Percentiles rank a stretch among this genome's conserved stretches.
phyloP scores from a whole-genome alignment of 2,797 vertebrate genomes.

The Eulemur rubriventer region DNA sequence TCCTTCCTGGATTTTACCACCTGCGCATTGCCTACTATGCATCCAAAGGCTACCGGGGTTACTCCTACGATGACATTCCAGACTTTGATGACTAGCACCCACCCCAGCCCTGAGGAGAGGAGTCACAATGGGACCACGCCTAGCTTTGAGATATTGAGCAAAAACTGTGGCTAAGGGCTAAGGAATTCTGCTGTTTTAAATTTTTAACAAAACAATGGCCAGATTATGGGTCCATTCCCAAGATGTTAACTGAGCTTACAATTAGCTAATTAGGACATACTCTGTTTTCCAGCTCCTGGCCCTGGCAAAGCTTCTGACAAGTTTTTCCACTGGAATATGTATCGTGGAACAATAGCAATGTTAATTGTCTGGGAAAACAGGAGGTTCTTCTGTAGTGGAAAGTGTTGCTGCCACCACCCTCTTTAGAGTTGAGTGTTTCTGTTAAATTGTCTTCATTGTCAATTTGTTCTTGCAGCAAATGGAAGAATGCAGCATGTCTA shows the following conservation, averaged over 20 bases:
- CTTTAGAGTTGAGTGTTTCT: background rate
- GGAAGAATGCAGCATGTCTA: conserved; percentile 34
- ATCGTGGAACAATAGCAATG: background rate
- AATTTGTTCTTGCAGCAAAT: conserved; percentile 42
- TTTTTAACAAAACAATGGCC: conserved; percentile 29
- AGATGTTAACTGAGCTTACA: conserved; percentile 44
- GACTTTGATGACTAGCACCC: conserved; percentile 94
- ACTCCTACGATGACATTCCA: conserved; percentile 98
- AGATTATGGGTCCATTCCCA: conserved; percentile 9
- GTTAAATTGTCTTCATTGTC: conserved; percentile 8
- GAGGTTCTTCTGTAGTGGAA: background rate
- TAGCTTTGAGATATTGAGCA: background rate
- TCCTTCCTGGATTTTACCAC: conserved; percentile 97
- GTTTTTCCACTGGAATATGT: conserved; percentile 11
- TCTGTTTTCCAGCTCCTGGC: conserved; percentile 34
- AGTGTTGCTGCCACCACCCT: background rate
- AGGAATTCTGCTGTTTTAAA: conserved; percentile 13
- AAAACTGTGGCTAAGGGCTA: conserved; percentile 20
- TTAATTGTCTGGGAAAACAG: background rate
- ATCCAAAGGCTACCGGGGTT: conserved; percentile 94
- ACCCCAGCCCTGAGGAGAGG: background rate
- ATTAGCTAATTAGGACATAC: conserved; percentile 46
- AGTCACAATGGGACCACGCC: background rate
- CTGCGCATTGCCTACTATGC: conserved; percentile 97
- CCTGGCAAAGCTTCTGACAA: conserved; percentile 13